phyloP scores from a whole-genome alignment of 2,888 invertebrate species.

The Trachelus stipa region DNA sequence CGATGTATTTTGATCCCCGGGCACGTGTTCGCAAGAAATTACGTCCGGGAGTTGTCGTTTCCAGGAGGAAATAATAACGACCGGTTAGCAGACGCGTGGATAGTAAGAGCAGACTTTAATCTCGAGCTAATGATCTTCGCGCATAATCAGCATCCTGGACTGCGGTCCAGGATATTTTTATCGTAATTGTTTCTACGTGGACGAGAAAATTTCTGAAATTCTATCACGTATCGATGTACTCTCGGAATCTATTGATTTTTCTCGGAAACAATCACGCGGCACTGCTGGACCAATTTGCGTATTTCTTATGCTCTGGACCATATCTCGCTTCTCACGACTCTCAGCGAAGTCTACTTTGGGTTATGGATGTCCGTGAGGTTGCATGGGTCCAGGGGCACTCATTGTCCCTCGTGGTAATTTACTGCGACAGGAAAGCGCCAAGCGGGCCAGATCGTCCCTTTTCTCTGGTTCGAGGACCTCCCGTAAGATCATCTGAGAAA shows the following conservation, averaged over 20 bases:
- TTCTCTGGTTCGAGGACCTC: background rate
- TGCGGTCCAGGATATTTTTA: background rate
- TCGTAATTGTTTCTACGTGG: background rate
- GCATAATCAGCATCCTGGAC: conserved; percentile 2
- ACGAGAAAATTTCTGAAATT: background rate
- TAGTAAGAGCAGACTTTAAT: background rate
- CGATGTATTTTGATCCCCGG: background rate
- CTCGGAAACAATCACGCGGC: background rate
- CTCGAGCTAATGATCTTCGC: conserved; percentile 7
- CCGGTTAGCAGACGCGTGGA: background rate
- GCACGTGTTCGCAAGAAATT: conserved; percentile 1
- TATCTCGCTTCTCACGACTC: background rate
- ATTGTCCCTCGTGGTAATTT: background rate
- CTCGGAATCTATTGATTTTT: background rate
- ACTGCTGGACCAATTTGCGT: background rate
- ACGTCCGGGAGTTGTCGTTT: background rate
- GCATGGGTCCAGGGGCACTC: background rate
- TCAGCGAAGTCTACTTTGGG: background rate
- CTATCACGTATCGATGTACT: background rate
- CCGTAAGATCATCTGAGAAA: background rate
- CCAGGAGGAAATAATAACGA: background rate
- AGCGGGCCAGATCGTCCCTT: background rate
- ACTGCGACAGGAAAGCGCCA: background rate
- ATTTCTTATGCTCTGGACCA: background rate
- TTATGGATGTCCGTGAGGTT: background rate